Evolutionary conservation across 2,113 vertebrate genomes (phyloP).

Genomic region (Nannobrachium achirus): DNA sequence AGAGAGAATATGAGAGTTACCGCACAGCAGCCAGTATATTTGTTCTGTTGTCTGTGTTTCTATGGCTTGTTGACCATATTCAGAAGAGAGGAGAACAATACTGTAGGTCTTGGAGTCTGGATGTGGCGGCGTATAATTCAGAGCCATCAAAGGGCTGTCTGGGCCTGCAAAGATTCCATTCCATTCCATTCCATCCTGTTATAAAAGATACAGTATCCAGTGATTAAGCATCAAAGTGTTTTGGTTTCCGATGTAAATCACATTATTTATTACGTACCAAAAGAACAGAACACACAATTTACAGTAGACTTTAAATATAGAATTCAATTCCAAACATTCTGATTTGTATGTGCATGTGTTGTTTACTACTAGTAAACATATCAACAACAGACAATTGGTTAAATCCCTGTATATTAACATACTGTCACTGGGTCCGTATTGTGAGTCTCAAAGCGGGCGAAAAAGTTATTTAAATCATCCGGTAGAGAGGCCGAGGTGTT

Average conservation of each 20-base stretch:
- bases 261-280: slow-evolving; percentile 52
- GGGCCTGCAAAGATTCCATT: no score
- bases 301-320: slow-evolving; percentile 72
- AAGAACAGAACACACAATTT: slow-evolving; percentile 42
- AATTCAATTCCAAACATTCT: slow-evolving; percentile 53
- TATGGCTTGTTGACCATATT: neutral
- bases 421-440: no score
- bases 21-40: no score
- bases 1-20: neutral
- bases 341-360: slow-evolving; percentile 75
- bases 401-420: slow-evolving; percentile 81
- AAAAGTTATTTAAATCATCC: no score
- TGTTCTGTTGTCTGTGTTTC: neutral
- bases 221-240: no score
- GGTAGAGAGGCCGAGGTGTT: no score
- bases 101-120: neutral
- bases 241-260: slow-evolving; percentile 30
- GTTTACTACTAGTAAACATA: slow-evolving; percentile 71
- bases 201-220: no score
- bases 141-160: neutral
- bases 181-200: no score
- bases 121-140: neutral
- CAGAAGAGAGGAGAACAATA: neutral
- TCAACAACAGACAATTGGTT: slow-evolving; percentile 64
- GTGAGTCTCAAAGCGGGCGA: no score